Base-by-base conservation (phyloP, 1,140 invertebrate genomes). In the Probaryconus sp. region DNA sequence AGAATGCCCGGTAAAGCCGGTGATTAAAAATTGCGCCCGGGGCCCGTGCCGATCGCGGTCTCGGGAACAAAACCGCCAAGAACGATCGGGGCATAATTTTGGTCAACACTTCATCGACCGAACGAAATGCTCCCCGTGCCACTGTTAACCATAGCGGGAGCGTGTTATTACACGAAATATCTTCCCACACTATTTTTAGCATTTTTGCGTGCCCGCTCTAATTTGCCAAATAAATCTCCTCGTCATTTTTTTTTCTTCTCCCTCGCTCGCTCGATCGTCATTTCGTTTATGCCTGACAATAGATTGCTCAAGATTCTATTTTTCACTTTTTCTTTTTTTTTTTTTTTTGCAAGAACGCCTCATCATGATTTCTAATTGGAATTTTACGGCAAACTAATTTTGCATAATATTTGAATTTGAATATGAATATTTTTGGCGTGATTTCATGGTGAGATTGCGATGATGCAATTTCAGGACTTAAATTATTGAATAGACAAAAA, bases 141-240 rank as follows among this genome's bases (percentile, higher is more conserved):
- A 72, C 71, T 58, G 67, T 70, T 73, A 69, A 72, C 67, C 63
- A 47, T 47, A 26, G 24, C 33, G 30, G 38, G 65, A 58, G 47
- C 51, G 48, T 69, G 42, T 79, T 75, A 79, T 79, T 77, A 79
- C 70, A 42, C 47, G 53, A 48, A 73, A 64, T 73, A 78, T 77
- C 73, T 80, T 80, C 78, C 78, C 73, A 78, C 70, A 78, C 67
- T 77, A 77, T 78, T 80, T 80, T 78, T 69, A 61, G 21, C 28
- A 63, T 71, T 73, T 80, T 79, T 73, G 76, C 76, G 76, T 76
- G 78, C 61, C 65, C 60, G 64, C 61, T 58, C 72, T 73, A 71
- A 77, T 78, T 79, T 79, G 37, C 68, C 53, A 76, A 63, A 63
- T 63, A 63, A 63, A 70, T 70, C 24, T 56, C 47, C 35, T 47